phyloP scores from a whole-genome alignment of 2,797 vertebrate species.

The Cryptoblepharus egeriae region DNA sequence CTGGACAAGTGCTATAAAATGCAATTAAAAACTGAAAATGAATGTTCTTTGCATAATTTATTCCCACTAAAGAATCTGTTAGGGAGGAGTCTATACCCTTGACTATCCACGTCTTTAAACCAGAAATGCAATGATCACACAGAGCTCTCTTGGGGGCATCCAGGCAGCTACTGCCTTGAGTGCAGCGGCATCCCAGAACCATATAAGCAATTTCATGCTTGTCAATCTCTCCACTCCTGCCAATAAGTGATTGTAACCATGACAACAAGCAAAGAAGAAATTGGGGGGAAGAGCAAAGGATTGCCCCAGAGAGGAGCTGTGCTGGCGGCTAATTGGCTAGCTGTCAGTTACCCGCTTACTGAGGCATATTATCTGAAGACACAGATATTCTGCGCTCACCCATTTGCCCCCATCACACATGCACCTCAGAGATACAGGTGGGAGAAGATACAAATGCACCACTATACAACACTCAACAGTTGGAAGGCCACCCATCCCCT shows the following conservation, averaged over 20 bases:
- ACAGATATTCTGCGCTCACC: background rate
- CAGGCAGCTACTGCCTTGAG: background rate
- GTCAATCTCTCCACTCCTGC: constrained; percentile 34
- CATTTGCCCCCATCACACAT: background rate
- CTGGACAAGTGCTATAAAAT: background rate
- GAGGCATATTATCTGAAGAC: constrained; percentile 53
- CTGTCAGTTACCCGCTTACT: constrained; percentile 62
- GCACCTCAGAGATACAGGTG: background rate
- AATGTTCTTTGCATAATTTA: constrained; percentile 1
- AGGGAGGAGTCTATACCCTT: background rate
- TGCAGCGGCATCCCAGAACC: constrained; percentile 7
- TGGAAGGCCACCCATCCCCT: background rate
- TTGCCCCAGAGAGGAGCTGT: constrained; percentile 57
- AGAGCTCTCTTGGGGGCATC: background rate
- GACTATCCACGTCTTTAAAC: constrained; percentile 7
- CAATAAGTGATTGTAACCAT: constrained; percentile 66
- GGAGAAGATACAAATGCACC: background rate
- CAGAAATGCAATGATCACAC: background rate
- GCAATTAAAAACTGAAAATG: constrained; percentile 8
- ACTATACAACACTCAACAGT: background rate
- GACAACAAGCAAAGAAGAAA: constrained; percentile 68
- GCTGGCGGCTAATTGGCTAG: constrained; percentile 57
- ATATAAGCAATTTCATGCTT: background rate
- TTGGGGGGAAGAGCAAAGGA: constrained; percentile 68
- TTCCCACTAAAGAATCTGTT: background rate